These are phyloP conservation scores for Volucella inanis DNA, from an alignment of 2,888 invertebrate species.

Conservation along the genomic window DNA sequence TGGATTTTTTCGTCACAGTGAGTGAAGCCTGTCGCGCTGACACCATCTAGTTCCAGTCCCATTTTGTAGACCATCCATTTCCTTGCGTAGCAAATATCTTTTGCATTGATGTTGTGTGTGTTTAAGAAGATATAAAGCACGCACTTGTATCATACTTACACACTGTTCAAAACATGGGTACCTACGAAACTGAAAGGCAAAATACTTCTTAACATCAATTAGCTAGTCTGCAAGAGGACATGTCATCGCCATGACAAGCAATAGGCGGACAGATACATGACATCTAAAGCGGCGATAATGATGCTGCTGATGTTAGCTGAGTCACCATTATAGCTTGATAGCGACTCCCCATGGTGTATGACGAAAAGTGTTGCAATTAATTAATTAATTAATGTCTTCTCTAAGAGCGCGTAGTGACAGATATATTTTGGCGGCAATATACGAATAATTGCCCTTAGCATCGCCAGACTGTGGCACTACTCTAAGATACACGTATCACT, in stretches of 20 bases:
- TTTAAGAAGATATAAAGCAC: slow-evolving; percentile 16
- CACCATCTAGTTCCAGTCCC: slow-evolving; percentile 26
- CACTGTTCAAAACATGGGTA: neutral
- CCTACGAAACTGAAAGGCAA: slow-evolving; percentile 30
- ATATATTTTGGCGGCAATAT: slow-evolving; percentile 47
- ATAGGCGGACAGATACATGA: slow-evolving; percentile 72
- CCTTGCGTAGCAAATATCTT: neutral
- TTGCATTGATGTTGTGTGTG: too few relatives aligned
- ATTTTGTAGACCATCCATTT: neutral
- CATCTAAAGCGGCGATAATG: slow-evolving; percentile 71
- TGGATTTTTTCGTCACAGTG: slow-evolving; percentile 53
- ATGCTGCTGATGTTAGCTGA: slow-evolving; percentile 63
- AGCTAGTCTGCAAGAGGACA: slow-evolving; percentile 46
- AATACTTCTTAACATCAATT: slow-evolving; percentile 64
- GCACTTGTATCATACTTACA: slow-evolving; percentile 8
- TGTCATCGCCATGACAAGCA: slow-evolving; percentile 68
- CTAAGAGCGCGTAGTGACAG: slow-evolving; percentile 60
- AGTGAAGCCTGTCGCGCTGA: slow-evolving; percentile 59
- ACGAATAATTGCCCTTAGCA: slow-evolving; percentile 52
- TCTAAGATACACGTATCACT: too few relatives aligned
- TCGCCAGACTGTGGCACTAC: neutral
- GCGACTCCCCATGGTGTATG: slow-evolving; percentile 58
- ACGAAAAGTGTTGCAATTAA: slow-evolving; percentile 73
- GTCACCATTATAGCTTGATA: slow-evolving; percentile 16
- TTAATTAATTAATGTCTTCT: slow-evolving; percentile 68